Conservation (phyloP, 2,797 vertebrate species). For the Anableps anableps region DNA sequence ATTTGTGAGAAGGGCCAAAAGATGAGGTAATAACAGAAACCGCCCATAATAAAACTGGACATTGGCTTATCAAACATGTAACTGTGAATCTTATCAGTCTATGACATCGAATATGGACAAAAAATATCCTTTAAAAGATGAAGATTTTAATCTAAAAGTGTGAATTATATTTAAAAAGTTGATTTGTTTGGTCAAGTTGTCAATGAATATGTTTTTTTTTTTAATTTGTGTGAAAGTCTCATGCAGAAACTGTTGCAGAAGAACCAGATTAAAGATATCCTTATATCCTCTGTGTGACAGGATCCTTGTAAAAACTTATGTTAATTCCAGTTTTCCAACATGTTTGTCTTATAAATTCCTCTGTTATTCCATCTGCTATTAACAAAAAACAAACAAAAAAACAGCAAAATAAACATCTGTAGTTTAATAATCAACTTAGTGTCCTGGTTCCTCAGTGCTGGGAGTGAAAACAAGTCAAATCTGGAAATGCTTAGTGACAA, state of each 20-base stretch:
- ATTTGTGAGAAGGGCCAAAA: slow-evolving; percentile 45
- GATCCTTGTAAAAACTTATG: background rate
- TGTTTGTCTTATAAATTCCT: background rate
- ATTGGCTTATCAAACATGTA: slow-evolving; percentile 4
- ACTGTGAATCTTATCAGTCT: background rate
- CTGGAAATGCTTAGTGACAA: background rate
- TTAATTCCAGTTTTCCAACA: background rate
- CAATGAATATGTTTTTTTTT: background rate
- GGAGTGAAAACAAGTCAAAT: background rate
- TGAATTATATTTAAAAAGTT: background rate
- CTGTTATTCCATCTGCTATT: too few species aligned
- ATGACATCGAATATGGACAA: background rate
- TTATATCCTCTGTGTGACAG: background rate
- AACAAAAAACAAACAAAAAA: background rate
- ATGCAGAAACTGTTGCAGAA: background rate
- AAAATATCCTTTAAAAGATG: background rate
- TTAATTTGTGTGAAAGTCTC: background rate
- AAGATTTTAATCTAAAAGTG: background rate
- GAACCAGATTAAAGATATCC: background rate
- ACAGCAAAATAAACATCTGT: background rate
- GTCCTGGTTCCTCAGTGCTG: background rate
- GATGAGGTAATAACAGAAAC: background rate
- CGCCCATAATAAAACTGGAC: slow-evolving; percentile 23
- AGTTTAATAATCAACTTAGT: background rate
- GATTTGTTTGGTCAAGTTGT: background rate